These are phyloP conservation scores for Leptopilina clavipes DNA, from an alignment of 1,140 invertebrate species.

Conservation along the genomic window DNA sequence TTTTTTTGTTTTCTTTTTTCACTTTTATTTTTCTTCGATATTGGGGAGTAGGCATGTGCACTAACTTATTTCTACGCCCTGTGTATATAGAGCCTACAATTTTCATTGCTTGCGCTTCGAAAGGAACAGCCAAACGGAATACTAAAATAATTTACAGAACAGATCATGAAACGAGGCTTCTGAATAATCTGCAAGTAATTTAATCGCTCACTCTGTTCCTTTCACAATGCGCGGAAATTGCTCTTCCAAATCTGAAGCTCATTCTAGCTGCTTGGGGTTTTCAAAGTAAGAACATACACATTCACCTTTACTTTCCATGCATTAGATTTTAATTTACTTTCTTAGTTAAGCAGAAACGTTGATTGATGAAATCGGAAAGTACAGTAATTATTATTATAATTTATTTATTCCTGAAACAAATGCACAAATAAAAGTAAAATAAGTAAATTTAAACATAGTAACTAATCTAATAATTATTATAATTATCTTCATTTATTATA, in stretches of 20 bases:
- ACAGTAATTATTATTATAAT: too few relatives aligned
- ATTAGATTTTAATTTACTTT: slow-evolving; percentile 41
- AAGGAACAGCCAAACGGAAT: slow-evolving; percentile 56
- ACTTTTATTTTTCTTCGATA: slow-evolving; percentile 50
- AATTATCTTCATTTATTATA: too few relatives aligned
- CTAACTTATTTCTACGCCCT: slow-evolving; percentile 69
- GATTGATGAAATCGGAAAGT: slow-evolving; percentile 20
- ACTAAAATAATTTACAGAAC: slow-evolving; percentile 6
- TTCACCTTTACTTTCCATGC: slow-evolving; percentile 51
- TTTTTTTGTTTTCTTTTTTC: background rate
- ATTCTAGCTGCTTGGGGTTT: slow-evolving; percentile 74
- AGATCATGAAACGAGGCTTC: background rate
- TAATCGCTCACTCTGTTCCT: slow-evolving; percentile 56
- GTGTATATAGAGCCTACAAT: slow-evolving; percentile 65
- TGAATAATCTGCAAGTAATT: background rate
- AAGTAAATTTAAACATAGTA: too few relatives aligned
- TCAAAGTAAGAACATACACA: slow-evolving; percentile 66
- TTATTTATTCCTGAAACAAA: too few relatives aligned
- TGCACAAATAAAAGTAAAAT: too few relatives aligned
- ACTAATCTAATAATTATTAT: too few relatives aligned
- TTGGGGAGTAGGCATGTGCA: slow-evolving; percentile 72
- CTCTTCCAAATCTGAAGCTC: slow-evolving; percentile 63
- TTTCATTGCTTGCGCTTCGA: slow-evolving; percentile 69
- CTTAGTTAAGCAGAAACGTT: background rate
- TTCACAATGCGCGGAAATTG: slow-evolving; percentile 62